Evolutionary conservation across 2,797 vertebrate genomes (phyloP), one percentile per base, ranked within the genome.

Genomic region (Perodicticus potto): DNA sequence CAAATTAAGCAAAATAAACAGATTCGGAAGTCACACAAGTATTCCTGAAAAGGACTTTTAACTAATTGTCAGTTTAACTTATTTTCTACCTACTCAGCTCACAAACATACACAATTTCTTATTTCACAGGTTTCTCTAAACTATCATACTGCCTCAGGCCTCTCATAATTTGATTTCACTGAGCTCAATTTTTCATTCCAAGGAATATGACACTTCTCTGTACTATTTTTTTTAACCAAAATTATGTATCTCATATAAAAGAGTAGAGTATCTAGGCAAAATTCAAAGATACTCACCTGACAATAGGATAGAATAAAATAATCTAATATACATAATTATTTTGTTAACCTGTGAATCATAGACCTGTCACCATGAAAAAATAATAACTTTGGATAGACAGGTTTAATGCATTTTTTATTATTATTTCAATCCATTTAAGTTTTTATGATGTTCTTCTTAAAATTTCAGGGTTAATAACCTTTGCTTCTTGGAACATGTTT

Each of bases 381-480:
- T 77, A 0, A 92, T 95, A 83, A 95, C 93, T 97, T 97, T 96
- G 43, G 23, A 95, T 63, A 77, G 89, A 69, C 49, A 94, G 12
- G 23, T 96, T 97, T 94, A 97, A 86, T 91, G 5, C 8, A 88
- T 95, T 97, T 70, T 86, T 93, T 92, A 96, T 97, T 96, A 92
- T 96, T 96, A 95, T 97, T 97, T 94, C 45, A 93, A 94, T 98
- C 91, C 92, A 83, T 97, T 88, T 95, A 96, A 34, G 40, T 93
- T 96, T 93, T 80, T 85, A 92, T 93, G 49, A 55, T 88, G 23
- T 94, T 74, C 55, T 23, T 49, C 19, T 96, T 73, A 57, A 96
- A 96, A 98, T 96, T 95, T 97, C 72, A 93, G 19, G 12, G 22
- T 74, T 92, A 88, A 59, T 92, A 88, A 59, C 61, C 22, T 87